phyloP scores from a whole-genome alignment of 64 coral and sea anemone genomes.

The Montipora cactus region DNA sequence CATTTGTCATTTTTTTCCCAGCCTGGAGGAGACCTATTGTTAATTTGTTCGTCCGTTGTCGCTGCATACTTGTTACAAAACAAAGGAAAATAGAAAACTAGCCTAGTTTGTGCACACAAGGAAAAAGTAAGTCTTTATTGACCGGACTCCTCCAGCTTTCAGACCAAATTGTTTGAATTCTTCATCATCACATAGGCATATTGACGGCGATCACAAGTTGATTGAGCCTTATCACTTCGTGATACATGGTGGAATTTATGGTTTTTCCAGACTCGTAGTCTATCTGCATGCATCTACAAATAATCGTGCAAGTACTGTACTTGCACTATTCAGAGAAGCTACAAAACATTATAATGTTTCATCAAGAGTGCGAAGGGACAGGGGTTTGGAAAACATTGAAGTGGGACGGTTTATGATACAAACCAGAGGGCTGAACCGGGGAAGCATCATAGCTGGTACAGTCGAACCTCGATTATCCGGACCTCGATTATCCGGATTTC shows the following conservation, averaged over 20 bases:
- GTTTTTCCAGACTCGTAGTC: conserved; percentile 48
- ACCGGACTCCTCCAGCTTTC: no score
- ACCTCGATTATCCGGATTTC: no score
- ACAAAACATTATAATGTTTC: conserved; percentile 2
- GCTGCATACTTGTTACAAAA: no score
- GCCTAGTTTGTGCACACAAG: no score
- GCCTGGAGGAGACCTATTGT: no score
- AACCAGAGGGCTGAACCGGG: conserved; percentile 59
- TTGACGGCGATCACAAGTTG: conserved; percentile 68
- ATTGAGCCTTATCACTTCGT: conserved; percentile 54
- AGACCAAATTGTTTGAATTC: no score
- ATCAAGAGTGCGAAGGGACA: conserved; percentile 50
- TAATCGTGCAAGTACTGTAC: conserved; percentile 48
- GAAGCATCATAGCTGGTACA: conserved; percentile 57
- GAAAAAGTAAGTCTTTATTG: no score
- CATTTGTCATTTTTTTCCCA: no score
- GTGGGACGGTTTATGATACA: conserved; percentile 62
- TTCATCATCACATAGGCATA: conserved; percentile 6
- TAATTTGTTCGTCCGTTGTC: neutral
- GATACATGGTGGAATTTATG: conserved; percentile 68
- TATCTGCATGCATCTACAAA: conserved; percentile 62
- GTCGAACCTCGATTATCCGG: no score
- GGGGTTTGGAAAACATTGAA: conserved; percentile 54
- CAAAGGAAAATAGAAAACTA: no score
- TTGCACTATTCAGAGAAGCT: conserved; percentile 22